phyloP scores from a whole-genome alignment of 1,140 invertebrate species.

The Atta cephalotes region DNA sequence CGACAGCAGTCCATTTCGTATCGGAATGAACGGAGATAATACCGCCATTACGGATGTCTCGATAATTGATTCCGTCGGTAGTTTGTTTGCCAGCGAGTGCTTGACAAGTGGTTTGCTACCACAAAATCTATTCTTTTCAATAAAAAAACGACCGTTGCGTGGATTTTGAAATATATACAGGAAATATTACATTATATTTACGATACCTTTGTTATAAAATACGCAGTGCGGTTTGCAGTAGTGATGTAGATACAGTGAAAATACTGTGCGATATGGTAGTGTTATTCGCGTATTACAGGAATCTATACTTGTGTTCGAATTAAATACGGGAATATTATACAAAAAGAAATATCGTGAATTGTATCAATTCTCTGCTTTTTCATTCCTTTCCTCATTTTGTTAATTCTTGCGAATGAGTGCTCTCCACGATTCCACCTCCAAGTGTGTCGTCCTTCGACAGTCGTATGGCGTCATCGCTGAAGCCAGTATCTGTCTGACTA shows the following conservation, averaged over 20 bases:
- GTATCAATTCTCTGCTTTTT: neutral
- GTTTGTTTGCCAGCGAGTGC: conserved; percentile 17
- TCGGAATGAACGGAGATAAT: conserved; percentile 46
- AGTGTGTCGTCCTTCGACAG: conserved; percentile 39
- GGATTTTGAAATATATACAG: neutral
- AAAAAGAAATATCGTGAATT: neutral
- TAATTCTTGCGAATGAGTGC: neutral
- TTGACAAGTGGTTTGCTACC: too few species aligned
- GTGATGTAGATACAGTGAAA: neutral
- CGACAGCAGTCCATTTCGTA: conserved; percentile 42
- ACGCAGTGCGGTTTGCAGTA: neutral
- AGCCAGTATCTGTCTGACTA: conserved; percentile 10
- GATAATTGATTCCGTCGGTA: neutral
- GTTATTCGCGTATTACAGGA: neutral
- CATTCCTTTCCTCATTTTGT: neutral
- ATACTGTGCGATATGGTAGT: neutral
- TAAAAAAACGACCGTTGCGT: neutral
- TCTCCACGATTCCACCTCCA: conserved; percentile 14
- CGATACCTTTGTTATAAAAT: neutral
- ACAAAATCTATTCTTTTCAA: neutral
- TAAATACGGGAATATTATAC: neutral
- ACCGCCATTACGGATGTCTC: neutral
- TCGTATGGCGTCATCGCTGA: conserved; percentile 32
- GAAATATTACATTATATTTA: neutral
- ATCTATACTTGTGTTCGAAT: neutral